Evolutionary conservation across 1,140 invertebrate genomes (phyloP), one percentile per base, ranked within the genome.

Genomic region (Chironomus striatipennis): DNA sequence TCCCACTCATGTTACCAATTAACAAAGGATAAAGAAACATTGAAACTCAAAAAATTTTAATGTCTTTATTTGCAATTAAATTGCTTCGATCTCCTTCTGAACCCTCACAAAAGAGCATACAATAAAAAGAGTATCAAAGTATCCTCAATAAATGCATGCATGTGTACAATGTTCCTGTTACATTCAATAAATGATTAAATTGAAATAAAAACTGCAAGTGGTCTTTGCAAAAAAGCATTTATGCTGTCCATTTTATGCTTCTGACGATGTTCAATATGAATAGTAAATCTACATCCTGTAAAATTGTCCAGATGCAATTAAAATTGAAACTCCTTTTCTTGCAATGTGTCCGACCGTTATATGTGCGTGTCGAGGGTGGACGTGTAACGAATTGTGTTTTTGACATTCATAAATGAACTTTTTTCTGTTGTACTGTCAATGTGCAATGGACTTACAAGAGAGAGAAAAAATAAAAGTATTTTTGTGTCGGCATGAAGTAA

Each of bases 381-480:
- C 47, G 47, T 57, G 47, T 57, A 57, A 57, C 47, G 47, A 57
- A 57, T 57, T 57, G 47, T 57, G 47, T 57, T 57, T 57, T 57
- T 57, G 47, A 57, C 47, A 57, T n/a, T 57, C 47, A 57, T 57
- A 57, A 57, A 57, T 57, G 47, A 57, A 57, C 47, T 57, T 1
- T 57, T n/a, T 57, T 15, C 47, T 15, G 5, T 4, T 57, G 12
- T 57, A 5, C 12, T 15, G 12, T 57, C 43, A 47, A 57, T 57
- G 47, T 57, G 47, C 47, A 57, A n/a, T n/a, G 47, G 4, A 15
- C n/a, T 47, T 47, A 34, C 5, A 34, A 34, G 24, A 34, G 24
- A 34, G n/a, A n/a, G n/a, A 3, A 47, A 4, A 47, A 47, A 47
- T 47, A 47, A 47, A 57, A 34, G 1, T 34, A 34, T 15, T 57